Conservation (phyloP, 2,888 invertebrate genomes). For the Caenorhabditis doughertyi region DNA sequence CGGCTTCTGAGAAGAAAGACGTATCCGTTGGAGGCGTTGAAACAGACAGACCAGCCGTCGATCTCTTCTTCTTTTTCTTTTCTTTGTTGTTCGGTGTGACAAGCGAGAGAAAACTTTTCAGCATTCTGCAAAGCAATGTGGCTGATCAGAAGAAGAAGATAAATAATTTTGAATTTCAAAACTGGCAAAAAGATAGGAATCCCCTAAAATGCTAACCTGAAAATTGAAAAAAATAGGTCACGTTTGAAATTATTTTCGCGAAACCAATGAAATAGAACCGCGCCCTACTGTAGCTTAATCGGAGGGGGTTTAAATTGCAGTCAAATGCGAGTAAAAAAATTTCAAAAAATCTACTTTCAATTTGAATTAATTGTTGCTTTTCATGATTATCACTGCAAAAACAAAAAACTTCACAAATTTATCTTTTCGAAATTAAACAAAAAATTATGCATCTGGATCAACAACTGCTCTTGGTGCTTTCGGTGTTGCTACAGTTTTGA, state of each 20-base stretch:
- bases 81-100: conserved; percentile 38
- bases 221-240: neutral
- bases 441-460: conserved; percentile 42
- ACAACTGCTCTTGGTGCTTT: conserved; percentile 41
- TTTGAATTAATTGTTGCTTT: too few relatives aligned
- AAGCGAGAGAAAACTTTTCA: conserved; percentile 56
- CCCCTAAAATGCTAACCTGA: neutral
- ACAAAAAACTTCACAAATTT: too few relatives aligned
- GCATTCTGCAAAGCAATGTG: conserved; percentile 18
- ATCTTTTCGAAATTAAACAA: too few relatives aligned
- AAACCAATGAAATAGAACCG: neutral
- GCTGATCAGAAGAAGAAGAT: too few relatives aligned
- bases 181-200: too few relatives aligned
- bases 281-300: neutral
- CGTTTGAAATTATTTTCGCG: too few relatives aligned
- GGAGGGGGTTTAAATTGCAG: neutral
- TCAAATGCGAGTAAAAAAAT: neutral
- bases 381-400: too few relatives aligned
- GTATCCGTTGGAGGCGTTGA: conserved; percentile 3
- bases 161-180: too few relatives aligned
- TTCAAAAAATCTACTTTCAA: too few relatives aligned
- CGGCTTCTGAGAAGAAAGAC: conserved; percentile 39
- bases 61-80: conserved; percentile 37
- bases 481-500: conserved; percentile 38
- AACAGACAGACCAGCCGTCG: conserved; percentile 11